A percentile compares a stretch with the other conserved stretches of the same genome.
These are phyloP conservation scores for Lycodopsis pacificus DNA, from an alignment of 2,797 vertebrate species.

Conservation along the genomic window DNA sequence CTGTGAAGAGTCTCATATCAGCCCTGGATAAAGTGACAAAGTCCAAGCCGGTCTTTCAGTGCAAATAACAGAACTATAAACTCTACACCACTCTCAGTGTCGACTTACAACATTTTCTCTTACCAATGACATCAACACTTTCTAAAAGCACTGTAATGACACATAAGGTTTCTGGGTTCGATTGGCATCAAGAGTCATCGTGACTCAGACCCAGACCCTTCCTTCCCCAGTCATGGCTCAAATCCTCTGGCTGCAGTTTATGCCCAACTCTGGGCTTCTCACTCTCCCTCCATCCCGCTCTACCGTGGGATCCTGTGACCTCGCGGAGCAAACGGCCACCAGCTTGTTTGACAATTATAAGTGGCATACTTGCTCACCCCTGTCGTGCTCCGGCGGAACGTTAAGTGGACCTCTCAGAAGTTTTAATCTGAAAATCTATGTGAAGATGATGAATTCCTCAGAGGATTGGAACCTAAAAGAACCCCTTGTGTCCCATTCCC, in stretches of 20 bases:
- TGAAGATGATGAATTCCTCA: conserved; percentile 72
- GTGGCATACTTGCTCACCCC: conserved; percentile 66
- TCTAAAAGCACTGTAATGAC: conserved; percentile 52
- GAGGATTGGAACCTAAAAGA: conserved; percentile 70
- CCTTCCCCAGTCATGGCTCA: conserved; percentile 57
- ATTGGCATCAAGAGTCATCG: conserved; percentile 45
- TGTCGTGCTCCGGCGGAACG: conserved; percentile 49
- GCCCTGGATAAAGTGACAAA: conserved; percentile 13
- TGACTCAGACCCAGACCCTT: conserved; percentile 69
- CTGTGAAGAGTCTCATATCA: not conserved
- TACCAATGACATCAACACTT: conserved; percentile 38
- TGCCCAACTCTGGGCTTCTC: conserved; percentile 56
- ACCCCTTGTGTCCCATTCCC: conserved; percentile 56
- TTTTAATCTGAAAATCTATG: conserved; percentile 79
- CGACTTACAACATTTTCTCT: conserved; percentile 18
- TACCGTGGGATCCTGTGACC: conserved; percentile 60
- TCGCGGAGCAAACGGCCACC: conserved; percentile 50
- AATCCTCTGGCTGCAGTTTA: conserved; percentile 52
- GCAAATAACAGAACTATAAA: conserved; percentile 28
- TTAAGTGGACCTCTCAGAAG: conserved; percentile 75
- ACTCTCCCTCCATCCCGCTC: conserved; percentile 31
- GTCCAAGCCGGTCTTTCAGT: not conserved
- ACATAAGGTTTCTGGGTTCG: conserved; percentile 68
- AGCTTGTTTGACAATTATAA: conserved; percentile 74
- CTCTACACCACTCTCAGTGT: conserved; percentile 16